Base-by-base conservation (phyloP, 2,113 vertebrate species). In the Albula glossodonta region DNA sequence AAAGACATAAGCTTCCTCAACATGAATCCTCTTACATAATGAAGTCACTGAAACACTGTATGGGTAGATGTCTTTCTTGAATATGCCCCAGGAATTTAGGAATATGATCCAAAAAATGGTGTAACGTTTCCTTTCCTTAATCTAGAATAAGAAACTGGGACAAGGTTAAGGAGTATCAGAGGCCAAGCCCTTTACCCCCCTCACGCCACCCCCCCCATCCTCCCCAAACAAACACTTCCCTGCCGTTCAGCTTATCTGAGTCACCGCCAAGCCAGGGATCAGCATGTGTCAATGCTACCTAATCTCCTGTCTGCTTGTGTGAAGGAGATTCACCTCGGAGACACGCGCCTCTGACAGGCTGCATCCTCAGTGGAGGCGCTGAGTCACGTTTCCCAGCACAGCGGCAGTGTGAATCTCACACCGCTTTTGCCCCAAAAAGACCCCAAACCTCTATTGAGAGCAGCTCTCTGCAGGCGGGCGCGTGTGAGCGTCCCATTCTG, bases 291-390 rank as follows among this genome's bases (percentile, higher is more conserved):
- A 74, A 74, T 4, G 22, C 70, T 31, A n/a, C 22, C 70, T 74
- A 74, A 74, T 74, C 70, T 74, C 70, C 70, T 9, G 70, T 74
- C 70, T 74, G 70, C 70, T 31, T 31, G 70, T 31, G n/a, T 31
- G 70, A 74, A 10, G 70, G 70, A 74, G 70, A 74, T 74, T 74
- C 70, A 74, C 70, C 70, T 74, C n/a, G 5, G 70, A 74, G 70
- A 74, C 70, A 9, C 70, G n/a, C 3, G 70, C n/a, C n/a, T 5
- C 70, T 5, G 19, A 17, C 63, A 5, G 70, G 22, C 70, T 10
- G 5, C n/a, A 31, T 74, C 25, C 70, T 74, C 22, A 1, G n/a
- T 25, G n/a, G 70, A 74, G 70, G 1, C 22, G 70, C 70, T 74
- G n/a, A 74, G 70, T 31, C 70, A 74, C 70, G 5, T 8, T 31